Percentiles rank a stretch among this genome's conserved stretches.
phyloP scores from a whole-genome alignment of 2,888 invertebrate species.

The Drosophila formosana region DNA sequence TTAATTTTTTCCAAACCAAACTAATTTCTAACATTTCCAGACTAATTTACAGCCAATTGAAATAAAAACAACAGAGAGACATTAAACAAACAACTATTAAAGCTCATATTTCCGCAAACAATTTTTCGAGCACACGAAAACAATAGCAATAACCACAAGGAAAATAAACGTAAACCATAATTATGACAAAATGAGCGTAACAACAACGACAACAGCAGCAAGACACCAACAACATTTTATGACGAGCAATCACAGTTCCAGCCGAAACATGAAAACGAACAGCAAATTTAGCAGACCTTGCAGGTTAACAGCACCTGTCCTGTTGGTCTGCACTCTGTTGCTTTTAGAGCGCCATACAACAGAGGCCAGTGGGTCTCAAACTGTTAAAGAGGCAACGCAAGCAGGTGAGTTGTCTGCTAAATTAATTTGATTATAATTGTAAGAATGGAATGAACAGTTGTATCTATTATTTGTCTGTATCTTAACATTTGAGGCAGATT shows the following conservation, averaged over 20 bases:
- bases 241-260: constrained; percentile 18
- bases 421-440: neutral
- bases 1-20: constrained; percentile 18
- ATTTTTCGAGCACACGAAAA: constrained; percentile 32
- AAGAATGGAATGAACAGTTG: neutral
- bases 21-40: constrained; percentile 31
- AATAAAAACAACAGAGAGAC: constrained; percentile 14
- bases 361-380: constrained; percentile 18
- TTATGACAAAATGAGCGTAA: constrained; percentile 70
- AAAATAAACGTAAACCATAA: constrained; percentile 61
- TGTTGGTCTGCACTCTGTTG: constrained; percentile 45
- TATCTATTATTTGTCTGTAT: too few species aligned
- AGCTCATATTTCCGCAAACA: constrained; percentile 21
- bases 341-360: constrained; percentile 19
- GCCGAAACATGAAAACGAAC: constrained; percentile 22
- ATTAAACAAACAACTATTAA: constrained; percentile 20
- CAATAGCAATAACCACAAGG: constrained; percentile 48
- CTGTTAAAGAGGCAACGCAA: constrained; percentile 19
- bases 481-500: neutral
- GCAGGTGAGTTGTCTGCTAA: constrained; percentile 36
- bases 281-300: constrained; percentile 13
- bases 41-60: constrained; percentile 52
- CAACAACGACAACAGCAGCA: constrained; percentile 29
- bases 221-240: constrained; percentile 21
- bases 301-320: constrained; percentile 31